A percentile compares a stretch with the other conserved stretches of the same genome.
Evolutionary conservation across 2,888 invertebrate genomes (phyloP).

Genomic region (Platycheirus albimanus): DNA sequence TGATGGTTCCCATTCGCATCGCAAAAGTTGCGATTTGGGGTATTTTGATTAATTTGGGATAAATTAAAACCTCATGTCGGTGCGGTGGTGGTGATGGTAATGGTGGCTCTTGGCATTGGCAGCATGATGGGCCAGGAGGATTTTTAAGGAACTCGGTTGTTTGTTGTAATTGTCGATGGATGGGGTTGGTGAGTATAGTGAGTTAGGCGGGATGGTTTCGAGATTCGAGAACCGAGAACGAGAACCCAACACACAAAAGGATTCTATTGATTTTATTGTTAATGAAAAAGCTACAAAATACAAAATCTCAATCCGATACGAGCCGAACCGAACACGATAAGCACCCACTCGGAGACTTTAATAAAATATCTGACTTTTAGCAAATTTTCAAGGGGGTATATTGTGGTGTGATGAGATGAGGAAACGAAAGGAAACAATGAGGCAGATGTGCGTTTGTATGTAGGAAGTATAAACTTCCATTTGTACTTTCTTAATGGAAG

Average conservation of each 20-base stretch:
- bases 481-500: constrained; percentile 45
- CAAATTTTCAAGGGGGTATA: constrained; percentile 24
- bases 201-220: constrained; percentile 29
- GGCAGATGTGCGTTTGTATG: constrained; percentile 38
- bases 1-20: constrained; percentile 62
- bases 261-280: constrained; percentile 75
- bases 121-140: constrained; percentile 28
- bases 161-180: constrained; percentile 64
- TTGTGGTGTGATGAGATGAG: constrained; percentile 5
- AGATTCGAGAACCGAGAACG: too few relatives aligned
- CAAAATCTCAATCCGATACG: constrained; percentile 56
- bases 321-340: too few relatives aligned
- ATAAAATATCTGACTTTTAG: constrained; percentile 67
- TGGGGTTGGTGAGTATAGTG: constrained; percentile 29
- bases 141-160: constrained; percentile 72
- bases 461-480: constrained; percentile 28
- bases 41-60: constrained; percentile 82
- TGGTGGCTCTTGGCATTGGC: constrained; percentile 27
- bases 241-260: constrained; percentile 64
- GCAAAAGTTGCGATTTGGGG: constrained; percentile 74
- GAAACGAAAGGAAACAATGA: constrained; percentile 41
- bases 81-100: constrained; percentile 57
- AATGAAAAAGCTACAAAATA: constrained; percentile 74
- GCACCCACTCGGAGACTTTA: constrained; percentile 62
- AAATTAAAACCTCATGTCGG: constrained; percentile 80